A percentile compares a stretch with the other conserved stretches of the same genome.
These are phyloP conservation scores for Callospermophilus lateralis DNA, from an alignment of 2,113 vertebrate genomes.

Conservation along the genomic window DNA sequence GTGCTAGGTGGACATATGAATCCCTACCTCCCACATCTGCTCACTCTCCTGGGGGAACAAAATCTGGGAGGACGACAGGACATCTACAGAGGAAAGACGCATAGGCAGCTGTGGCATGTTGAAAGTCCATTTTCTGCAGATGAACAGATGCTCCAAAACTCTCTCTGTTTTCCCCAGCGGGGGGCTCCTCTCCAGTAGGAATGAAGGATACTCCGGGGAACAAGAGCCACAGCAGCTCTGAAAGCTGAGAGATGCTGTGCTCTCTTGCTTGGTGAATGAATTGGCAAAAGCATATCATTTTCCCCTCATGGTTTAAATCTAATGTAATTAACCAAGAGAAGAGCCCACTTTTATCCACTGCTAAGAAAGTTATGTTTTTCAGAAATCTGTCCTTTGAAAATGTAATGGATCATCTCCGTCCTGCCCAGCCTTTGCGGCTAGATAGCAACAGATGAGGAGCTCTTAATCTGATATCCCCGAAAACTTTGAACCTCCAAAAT, in stretches of 20 bases:
- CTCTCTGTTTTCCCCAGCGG: not conserved
- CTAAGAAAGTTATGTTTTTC: not conserved
- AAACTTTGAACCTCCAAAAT: not conserved
- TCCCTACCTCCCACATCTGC: not conserved
- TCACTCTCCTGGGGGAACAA: not conserved
- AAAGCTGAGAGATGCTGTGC: not conserved
- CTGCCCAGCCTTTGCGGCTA: not conserved
- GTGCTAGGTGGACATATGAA: not conserved
- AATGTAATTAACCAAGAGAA: not conserved
- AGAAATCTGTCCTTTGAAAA: not conserved
- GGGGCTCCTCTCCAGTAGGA: not conserved
- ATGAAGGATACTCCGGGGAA: not conserved
- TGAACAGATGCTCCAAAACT: not conserved
- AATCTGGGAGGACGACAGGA: not conserved
- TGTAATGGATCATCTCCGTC: not conserved
- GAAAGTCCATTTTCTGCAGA: not conserved
- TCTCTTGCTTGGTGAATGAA: not conserved
- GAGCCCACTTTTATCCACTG: not conserved
- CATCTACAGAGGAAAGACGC: not conserved
- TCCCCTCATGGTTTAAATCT: not conserved
- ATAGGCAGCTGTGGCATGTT: not conserved
- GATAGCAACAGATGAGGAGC: not conserved
- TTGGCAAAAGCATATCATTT: not conserved
- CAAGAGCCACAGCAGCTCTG: not conserved
- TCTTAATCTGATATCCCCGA: not conserved